Base-by-base conservation (phyloP, 2,888 invertebrate species). In the Chloroclysta siterata region DNA sequence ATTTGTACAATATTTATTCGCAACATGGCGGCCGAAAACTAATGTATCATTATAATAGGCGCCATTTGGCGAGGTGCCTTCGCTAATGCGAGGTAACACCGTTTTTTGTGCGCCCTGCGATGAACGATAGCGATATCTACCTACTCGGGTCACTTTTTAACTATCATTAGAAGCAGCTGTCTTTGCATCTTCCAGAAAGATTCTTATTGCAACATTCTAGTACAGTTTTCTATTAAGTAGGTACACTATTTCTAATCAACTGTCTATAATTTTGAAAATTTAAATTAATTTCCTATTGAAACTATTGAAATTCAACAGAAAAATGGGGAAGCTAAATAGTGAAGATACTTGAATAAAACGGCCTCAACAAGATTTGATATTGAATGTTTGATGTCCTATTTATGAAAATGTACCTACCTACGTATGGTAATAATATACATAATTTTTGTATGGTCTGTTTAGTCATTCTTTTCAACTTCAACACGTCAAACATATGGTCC, bases 1-100 rank as follows among this genome's bases (percentile, higher is more conserved):
- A 92, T 91, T 91, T 86, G 88, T 77, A 82, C 88, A 88, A 89
- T 90, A 89, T 91, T 91, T 91, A 90, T 90, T 87, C 77, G 87
- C 91, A 88, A 87, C 74, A 87, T 87, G 89, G 85, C 84, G 88
- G 69, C 65, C 80, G 81, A 81, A 80, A 81, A 83, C 85, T 85
- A 86, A 88, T 85, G 80, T 84, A 82, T 75, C 80, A 79, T 83
- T 85, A 89, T 89, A 88, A 87, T 64, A 72, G 71, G 72, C 78
- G 82, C 83, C 88, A 87, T 89, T 90, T 88, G 89, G 83, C 74
- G 82, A 86, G 88, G 89, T 83, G 85, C 81, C 85, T 85, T 71
- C 78, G 71, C 78, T 89, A 82, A 88, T 87, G 83, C 72, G 76
- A 53, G 60, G 72, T 72, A 72, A 68, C 76, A 73, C 76, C 71